These are phyloP conservation scores for Schizotus pectinicornis DNA, from an alignment of 2,888 invertebrate species.

Conservation along the genomic window DNA sequence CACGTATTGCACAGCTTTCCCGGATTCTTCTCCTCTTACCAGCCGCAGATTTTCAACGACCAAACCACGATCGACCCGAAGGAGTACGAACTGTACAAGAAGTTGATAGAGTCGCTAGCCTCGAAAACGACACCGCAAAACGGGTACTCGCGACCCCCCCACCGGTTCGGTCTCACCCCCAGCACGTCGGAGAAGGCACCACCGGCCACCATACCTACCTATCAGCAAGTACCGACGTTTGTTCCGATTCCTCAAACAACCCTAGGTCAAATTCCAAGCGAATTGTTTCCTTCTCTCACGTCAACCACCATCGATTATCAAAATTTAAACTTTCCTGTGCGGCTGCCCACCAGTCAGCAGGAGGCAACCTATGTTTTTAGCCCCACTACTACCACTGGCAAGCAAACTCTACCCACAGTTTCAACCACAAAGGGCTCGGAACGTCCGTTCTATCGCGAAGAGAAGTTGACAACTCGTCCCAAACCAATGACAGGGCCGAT, in stretches of 20 bases:
- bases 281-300: not conserved
- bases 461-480: not conserved
- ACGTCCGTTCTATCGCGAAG: constrained; percentile 2
- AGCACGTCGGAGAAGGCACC: constrained; percentile 3
- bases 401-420: not conserved
- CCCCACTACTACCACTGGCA: constrained; percentile 5
- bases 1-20: constrained; percentile 46
- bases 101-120: constrained; percentile 45
- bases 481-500: constrained; percentile 19
- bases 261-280: not conserved
- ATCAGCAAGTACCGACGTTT: not conserved
- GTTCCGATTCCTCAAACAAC: constrained; percentile 7
- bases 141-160: constrained; percentile 2
- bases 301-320: not conserved
- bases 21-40: constrained; percentile 36
- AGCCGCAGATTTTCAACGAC: constrained; percentile 22
- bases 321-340: no score
- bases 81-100: constrained; percentile 48
- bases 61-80: constrained; percentile 38
- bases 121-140: constrained; percentile 29
- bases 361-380: not conserved
- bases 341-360: constrained; percentile 3
- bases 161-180: constrained; percentile 16
- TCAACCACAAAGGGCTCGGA: constrained; percentile 7
- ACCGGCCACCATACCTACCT: constrained; percentile 18